Percentiles rank a stretch among this genome's conserved stretches.
Evolutionary conservation across 1,140 invertebrate species (phyloP).

Genomic region (Drosophila pectinifera): DNA sequence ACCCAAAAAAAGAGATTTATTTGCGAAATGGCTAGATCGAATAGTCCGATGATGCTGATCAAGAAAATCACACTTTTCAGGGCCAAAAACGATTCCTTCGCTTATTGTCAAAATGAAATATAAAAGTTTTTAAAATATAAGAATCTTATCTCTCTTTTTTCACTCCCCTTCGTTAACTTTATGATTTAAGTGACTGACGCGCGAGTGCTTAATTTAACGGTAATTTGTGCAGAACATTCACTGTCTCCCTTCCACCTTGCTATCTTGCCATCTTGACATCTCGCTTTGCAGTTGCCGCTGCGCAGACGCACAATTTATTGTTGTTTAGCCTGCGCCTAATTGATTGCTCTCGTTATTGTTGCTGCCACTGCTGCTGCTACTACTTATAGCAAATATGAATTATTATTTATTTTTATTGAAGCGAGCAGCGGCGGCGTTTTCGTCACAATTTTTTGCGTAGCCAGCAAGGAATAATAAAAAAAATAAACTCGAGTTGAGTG

Average conservation of each 20-base stretch:
- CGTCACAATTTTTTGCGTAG: constrained; percentile 61
- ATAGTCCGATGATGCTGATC: not conserved
- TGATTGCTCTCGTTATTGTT: constrained; percentile 52
- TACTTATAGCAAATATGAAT: constrained; percentile 75
- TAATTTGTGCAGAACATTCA: constrained; percentile 64
- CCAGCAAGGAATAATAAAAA: constrained; percentile 37
- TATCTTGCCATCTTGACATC: not conserved
- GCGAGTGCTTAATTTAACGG: constrained; percentile 69
- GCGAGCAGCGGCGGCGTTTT: constrained; percentile 49
- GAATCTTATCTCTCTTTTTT: not conserved
- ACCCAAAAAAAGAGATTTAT: no score
- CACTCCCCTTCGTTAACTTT: constrained; percentile 16
- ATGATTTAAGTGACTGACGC: constrained; percentile 49
- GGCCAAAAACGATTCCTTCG: not conserved
- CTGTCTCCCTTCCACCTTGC: constrained; percentile 6
- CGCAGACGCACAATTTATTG: constrained; percentile 70
- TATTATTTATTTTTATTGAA: constrained; percentile 80
- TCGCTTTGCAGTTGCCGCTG: constrained; percentile 31
- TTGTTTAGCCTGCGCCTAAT: constrained; percentile 69
- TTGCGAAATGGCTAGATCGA: not conserved
- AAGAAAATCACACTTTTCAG: not conserved
- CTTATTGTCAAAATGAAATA: not conserved
- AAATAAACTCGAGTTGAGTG: constrained; percentile 50
- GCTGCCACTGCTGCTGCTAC: constrained; percentile 26
- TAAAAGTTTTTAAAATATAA: not conserved